phyloP scores from a whole-genome alignment of 2,888 invertebrate genomes.

The Euplagia quadripunctaria region DNA sequence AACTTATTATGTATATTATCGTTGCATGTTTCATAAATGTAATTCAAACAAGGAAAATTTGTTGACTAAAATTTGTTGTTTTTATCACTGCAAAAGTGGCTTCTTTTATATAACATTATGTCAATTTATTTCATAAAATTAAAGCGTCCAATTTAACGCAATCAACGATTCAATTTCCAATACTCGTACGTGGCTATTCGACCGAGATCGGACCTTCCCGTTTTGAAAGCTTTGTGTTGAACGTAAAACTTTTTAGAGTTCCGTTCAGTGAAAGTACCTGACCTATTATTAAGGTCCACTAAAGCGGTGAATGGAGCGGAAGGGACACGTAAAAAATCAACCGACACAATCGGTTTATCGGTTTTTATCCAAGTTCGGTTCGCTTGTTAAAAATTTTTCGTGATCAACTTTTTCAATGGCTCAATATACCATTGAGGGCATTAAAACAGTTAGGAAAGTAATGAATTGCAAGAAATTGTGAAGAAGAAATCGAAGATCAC shows the following conservation, averaged over 20 bases:
- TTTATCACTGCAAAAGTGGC: not conserved
- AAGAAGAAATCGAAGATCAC: not conserved
- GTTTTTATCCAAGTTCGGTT: conserved; percentile 42
- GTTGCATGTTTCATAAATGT: too few species aligned
- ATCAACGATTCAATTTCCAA: conserved; percentile 40
- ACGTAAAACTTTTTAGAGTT: conserved; percentile 38
- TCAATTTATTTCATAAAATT: conserved; percentile 14
- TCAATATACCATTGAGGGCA: not conserved
- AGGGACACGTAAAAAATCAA: conserved; percentile 41
- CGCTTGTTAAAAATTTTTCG: conserved; percentile 24
- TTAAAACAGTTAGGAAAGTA: not conserved
- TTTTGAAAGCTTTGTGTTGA: conserved; percentile 40
- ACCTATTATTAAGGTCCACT: conserved; percentile 46
- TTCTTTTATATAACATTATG: not conserved
- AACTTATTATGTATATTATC: too few species aligned
- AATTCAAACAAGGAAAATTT: too few species aligned
- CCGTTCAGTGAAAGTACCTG: conserved; percentile 37
- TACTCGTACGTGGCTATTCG: conserved; percentile 36
- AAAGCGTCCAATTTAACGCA: conserved; percentile 27
- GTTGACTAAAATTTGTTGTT: not conserved
- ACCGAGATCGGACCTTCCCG: conserved; percentile 17
- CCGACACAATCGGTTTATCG: conserved; percentile 40
- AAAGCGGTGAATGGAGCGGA: conserved; percentile 43
- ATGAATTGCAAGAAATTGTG: not conserved
- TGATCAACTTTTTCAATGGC: not conserved